Evolutionary conservation across 2,888 invertebrate species (phyloP).

Genomic region (Caenorhabditis afra): DNA sequence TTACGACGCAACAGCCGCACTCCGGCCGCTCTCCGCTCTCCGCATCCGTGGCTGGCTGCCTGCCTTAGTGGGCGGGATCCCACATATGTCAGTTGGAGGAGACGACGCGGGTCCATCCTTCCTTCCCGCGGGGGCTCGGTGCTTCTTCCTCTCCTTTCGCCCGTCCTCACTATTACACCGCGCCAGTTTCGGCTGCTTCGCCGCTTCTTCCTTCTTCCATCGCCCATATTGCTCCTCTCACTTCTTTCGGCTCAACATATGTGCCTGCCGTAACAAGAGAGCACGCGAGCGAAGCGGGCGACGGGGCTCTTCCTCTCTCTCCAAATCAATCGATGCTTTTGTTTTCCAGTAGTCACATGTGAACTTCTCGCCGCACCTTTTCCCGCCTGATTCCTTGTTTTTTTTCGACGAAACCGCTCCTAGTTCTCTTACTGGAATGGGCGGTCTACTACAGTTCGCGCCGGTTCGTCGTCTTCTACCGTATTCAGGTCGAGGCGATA

Average conservation of each 20-base stretch:
- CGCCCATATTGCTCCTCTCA: conserved; percentile 49
- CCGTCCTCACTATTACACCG: conserved; percentile 50
- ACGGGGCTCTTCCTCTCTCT: conserved; percentile 1
- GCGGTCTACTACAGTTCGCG: too few relatives aligned
- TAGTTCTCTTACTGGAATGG: too few relatives aligned
- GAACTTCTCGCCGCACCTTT: conserved; percentile 4
- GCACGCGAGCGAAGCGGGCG: conserved; percentile 4
- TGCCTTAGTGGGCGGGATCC: conserved; percentile 54
- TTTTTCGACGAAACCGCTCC: neutral
- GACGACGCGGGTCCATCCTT: neutral
- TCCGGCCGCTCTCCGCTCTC: conserved; percentile 9
- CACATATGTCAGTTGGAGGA: conserved; percentile 47
- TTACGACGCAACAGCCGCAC: conserved; percentile 50
- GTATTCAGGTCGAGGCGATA: too few relatives aligned
- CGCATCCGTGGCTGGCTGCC: conserved; percentile 3
- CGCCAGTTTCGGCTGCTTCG: conserved; percentile 45
- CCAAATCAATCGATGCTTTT: conserved; percentile 56
- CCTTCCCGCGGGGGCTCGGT: conserved; percentile 23
- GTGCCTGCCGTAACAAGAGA: conserved; percentile 55
- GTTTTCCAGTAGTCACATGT: conserved; percentile 44
- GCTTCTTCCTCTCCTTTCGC: conserved; percentile 24
- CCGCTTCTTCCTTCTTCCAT: conserved; percentile 34
- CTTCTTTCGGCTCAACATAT: conserved; percentile 45
- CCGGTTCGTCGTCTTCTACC: too few relatives aligned
- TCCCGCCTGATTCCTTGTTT: neutral